These are phyloP conservation scores for Notamacropus eugenii DNA, from an alignment of 2,797 vertebrate genomes.

Conservation along the genomic window DNA sequence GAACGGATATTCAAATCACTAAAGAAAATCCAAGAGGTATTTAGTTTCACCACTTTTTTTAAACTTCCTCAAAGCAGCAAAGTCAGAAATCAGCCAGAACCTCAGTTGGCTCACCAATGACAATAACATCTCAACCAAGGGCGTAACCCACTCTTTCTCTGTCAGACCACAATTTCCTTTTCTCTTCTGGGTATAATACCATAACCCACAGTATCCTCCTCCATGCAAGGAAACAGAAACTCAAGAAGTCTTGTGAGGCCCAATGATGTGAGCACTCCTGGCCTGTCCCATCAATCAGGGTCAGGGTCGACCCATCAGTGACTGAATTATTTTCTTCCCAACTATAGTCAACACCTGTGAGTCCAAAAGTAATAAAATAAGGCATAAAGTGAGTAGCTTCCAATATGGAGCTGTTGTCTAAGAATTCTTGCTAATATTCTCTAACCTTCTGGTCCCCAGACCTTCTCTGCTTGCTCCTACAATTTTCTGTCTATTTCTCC, in stretches of 20 bases:
- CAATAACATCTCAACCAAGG: not conserved
- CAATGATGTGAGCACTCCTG: too few relatives aligned
- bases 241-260: not conserved
- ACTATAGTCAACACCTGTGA: not conserved
- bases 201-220: not conserved
- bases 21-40: not conserved
- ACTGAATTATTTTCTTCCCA: not conserved
- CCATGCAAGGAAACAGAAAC: not conserved
- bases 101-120: not conserved
- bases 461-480: not conserved
- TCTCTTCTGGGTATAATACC: not conserved
- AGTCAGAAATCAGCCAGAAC: not conserved
- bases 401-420: not conserved
- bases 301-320: not conserved
- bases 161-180: not conserved
- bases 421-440: not conserved
- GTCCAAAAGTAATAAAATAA: not conserved
- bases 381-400: not conserved
- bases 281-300: not conserved
- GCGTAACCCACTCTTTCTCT: constrained; percentile 1
- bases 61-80: not conserved
- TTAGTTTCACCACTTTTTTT: not conserved
- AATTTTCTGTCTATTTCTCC: not conserved
- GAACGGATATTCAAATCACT: not conserved
- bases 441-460: not conserved